Evolutionary conservation across 2,888 invertebrate species (phyloP).

Genomic region (Synergus itoensis): DNA sequence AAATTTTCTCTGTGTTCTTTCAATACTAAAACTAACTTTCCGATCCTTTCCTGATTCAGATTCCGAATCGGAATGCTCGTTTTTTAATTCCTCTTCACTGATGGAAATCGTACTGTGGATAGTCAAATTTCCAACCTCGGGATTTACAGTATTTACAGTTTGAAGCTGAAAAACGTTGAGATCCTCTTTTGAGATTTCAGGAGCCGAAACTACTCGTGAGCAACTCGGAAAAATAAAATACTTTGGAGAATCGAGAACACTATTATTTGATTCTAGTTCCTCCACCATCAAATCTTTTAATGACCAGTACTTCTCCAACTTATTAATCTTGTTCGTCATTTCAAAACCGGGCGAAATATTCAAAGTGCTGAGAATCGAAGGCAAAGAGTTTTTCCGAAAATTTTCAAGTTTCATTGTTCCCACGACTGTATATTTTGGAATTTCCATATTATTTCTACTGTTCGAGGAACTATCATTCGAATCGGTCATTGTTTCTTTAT

Average conservation of each 20-base stretch:
- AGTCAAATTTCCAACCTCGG: conserved; percentile 52
- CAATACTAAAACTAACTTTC: conserved; percentile 32
- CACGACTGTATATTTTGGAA: conserved; percentile 54
- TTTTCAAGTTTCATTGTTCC: conserved; percentile 64
- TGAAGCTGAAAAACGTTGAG: conserved; percentile 56
- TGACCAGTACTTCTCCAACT: conserved; percentile 71
- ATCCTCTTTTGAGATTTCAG: conserved; percentile 64
- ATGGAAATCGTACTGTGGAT: conserved; percentile 65
- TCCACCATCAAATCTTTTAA: conserved; percentile 68
- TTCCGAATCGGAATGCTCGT: conserved; percentile 24
- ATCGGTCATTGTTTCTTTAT: conserved; percentile 58
- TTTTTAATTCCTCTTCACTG: conserved; percentile 55
- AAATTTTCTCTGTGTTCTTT: conserved; percentile 58
- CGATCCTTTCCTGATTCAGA: conserved; percentile 23
- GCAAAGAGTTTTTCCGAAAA: conserved; percentile 66
- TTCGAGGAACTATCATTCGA: conserved; percentile 57
- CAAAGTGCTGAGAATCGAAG: conserved; percentile 63
- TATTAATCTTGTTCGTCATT: conserved; percentile 61
- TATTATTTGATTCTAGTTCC: conserved; percentile 53
- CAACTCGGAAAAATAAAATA: conserved; percentile 67
- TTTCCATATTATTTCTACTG: conserved; percentile 45
- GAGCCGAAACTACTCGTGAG: conserved; percentile 67
- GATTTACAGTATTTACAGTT: conserved; percentile 50
- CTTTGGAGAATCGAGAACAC: conserved; percentile 55
- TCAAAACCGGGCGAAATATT: conserved; percentile 58